Conservation (phyloP, 2,113 vertebrate species). For the Gambusia affinis region DNA sequence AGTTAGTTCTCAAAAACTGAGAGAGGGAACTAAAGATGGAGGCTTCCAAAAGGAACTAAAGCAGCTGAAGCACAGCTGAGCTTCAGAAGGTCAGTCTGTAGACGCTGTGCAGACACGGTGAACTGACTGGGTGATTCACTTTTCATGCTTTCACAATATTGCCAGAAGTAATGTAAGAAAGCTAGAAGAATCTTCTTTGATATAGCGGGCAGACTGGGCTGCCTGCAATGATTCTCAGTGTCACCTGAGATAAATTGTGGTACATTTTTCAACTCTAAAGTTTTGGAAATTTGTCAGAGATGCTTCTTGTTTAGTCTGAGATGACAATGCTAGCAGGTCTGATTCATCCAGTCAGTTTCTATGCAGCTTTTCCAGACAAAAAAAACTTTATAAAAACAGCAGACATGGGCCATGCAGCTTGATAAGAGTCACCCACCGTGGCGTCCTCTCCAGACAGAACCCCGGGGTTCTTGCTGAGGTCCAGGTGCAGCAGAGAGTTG, state of each 20-base stretch:
- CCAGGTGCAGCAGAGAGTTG: conserved; percentile 88
- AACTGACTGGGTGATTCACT: neutral
- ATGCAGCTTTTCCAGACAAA: neutral
- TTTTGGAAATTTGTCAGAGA: too few relatives aligned
- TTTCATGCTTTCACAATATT: conserved; percentile 12
- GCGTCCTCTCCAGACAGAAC: conserved; percentile 89
- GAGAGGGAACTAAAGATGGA: neutral
- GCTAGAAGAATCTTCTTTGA: conserved; percentile 1
- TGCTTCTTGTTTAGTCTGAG: too few relatives aligned
- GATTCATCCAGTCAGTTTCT: neutral
- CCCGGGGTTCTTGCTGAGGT: conserved; percentile 90
- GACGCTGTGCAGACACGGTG: neutral
- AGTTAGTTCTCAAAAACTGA: neutral
- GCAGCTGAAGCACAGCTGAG: conserved; percentile 3
- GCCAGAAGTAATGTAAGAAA: conserved; percentile 2
- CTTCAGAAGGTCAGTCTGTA: conserved; percentile 4
- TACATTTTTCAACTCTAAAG: neutral
- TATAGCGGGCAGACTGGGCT: neutral
- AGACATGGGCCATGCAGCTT: neutral
- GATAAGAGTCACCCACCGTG: conserved; percentile 79
- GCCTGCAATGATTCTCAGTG: neutral
- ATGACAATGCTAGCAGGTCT: too few relatives aligned
- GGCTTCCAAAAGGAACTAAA: neutral
- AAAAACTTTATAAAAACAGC: neutral
- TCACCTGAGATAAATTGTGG: neutral